A percentile compares a stretch with the other conserved stretches of the same genome.
phyloP scores from a whole-genome alignment of 2,797 vertebrate species.

The Gymnothorax javanicus region DNA sequence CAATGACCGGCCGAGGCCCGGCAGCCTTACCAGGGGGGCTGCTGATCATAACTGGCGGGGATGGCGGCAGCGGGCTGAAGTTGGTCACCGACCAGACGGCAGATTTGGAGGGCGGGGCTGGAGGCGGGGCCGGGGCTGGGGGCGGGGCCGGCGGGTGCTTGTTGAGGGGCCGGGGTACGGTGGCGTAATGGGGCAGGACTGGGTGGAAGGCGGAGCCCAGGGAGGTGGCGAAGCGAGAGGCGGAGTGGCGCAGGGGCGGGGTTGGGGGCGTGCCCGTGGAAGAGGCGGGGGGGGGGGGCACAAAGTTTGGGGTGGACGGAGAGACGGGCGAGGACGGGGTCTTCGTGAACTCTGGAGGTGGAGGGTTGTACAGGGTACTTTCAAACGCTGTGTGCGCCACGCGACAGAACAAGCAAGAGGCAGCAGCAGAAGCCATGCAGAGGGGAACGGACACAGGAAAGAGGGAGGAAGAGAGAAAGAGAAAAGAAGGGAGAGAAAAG shows the following conservation, averaged over 20 bases:
- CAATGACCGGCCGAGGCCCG: constrained; percentile 86
- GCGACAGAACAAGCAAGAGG: constrained; percentile 51
- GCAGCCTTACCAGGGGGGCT: constrained; percentile 92
- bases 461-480: constrained; percentile 54
- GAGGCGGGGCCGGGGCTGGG: constrained; percentile 73
- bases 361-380: constrained; percentile 86
- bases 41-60: constrained; percentile 96
- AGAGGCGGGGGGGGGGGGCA: constrained; percentile 76
- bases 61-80: constrained; percentile 90
- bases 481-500: constrained; percentile 81
- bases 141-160: constrained; percentile 80
- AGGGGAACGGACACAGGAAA: constrained; percentile 77
- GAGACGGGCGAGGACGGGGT: constrained; percentile 80
- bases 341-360: constrained; percentile 84
- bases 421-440: constrained; percentile 63
- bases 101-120: constrained; percentile 77
- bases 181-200: constrained; percentile 94
- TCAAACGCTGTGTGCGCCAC: constrained; percentile 85
- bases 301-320: constrained; percentile 77
- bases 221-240: constrained; percentile 94
- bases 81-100: constrained; percentile 83
- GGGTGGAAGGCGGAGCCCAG: constrained; percentile 97
- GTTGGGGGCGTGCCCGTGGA: constrained; percentile 85
- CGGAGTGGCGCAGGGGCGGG: constrained; percentile 91
- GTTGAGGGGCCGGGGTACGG: constrained; percentile 80